Conservation (phyloP, 1,140 invertebrate genomes). For the Holotrichia oblita region DNA sequence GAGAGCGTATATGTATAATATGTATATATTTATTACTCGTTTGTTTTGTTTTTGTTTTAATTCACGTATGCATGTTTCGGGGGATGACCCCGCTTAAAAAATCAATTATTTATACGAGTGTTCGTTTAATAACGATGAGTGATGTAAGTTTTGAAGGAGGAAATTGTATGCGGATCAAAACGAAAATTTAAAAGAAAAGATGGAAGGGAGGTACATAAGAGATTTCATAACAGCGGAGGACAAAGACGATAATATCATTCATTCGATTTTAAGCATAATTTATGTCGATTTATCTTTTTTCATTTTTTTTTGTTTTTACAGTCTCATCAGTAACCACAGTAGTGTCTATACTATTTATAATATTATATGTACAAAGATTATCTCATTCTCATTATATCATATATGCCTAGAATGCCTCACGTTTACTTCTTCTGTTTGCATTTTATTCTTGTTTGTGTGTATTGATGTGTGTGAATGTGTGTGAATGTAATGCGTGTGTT, state of each 20-base stretch:
- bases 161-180: no score
- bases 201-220: not conserved
- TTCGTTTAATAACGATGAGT: no score
- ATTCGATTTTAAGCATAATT: slow-evolving; percentile 19
- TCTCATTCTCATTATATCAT: not conserved
- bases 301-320: slow-evolving; percentile 30
- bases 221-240: not conserved
- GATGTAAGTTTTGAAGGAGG: no score
- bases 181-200: no score
- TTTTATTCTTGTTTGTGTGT: not conserved
- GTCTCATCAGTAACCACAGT: slow-evolving; percentile 40
- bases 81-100: no score
- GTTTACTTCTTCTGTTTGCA: not conserved
- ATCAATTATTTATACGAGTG: no score
- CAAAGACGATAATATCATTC: not conserved
- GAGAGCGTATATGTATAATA: not conserved
- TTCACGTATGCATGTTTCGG: not conserved
- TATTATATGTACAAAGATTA: slow-evolving; percentile 26
- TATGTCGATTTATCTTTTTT: not conserved
- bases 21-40: not conserved
- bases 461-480: not conserved
- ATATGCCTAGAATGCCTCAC: not conserved
- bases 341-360: slow-evolving; percentile 21
- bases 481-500: not conserved
- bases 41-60: not conserved